A percentile compares a stretch with the other conserved stretches of the same genome.
These are phyloP conservation scores for Panulirus ornatus DNA, from an alignment of 1,140 invertebrate genomes.

Conservation along the genomic window DNA sequence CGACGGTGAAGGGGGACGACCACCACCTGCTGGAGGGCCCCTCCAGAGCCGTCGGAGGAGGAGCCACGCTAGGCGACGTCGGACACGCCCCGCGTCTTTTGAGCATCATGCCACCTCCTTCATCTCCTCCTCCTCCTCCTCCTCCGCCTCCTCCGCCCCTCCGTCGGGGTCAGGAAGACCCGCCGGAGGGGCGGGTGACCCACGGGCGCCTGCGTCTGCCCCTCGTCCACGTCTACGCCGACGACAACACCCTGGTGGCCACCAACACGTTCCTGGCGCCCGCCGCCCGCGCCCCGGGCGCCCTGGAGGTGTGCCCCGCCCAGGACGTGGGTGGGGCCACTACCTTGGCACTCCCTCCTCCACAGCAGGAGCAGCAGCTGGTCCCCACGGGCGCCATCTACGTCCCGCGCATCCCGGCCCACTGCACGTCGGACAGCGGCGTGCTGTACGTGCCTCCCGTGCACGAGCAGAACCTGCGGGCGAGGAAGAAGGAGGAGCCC, in stretches of 20 bases:
- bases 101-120: constrained; percentile 45
- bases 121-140: neutral
- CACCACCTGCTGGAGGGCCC: neutral
- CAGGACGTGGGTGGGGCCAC: neutral
- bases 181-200: neutral
- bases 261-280: constrained; percentile 55
- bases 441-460: constrained; percentile 84
- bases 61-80: neutral
- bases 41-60: neutral
- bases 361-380: neutral
- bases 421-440: constrained; percentile 77
- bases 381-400: constrained; percentile 40
- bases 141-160: constrained; percentile 7
- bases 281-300: neutral
- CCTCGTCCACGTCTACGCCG: constrained; percentile 51
- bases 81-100: neutral
- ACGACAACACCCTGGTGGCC: constrained; percentile 57
- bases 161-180: neutral
- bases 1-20: constrained; percentile 76
- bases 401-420: constrained; percentile 70
- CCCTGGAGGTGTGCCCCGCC: too few relatives aligned
- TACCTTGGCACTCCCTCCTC: constrained; percentile 6
- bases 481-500: constrained; percentile 79
- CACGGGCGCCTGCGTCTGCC: constrained; percentile 36
- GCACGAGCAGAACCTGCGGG: constrained; percentile 85